Evolutionary conservation across 2,888 invertebrate genomes (phyloP).

Genomic region (Anorthoa munda): DNA sequence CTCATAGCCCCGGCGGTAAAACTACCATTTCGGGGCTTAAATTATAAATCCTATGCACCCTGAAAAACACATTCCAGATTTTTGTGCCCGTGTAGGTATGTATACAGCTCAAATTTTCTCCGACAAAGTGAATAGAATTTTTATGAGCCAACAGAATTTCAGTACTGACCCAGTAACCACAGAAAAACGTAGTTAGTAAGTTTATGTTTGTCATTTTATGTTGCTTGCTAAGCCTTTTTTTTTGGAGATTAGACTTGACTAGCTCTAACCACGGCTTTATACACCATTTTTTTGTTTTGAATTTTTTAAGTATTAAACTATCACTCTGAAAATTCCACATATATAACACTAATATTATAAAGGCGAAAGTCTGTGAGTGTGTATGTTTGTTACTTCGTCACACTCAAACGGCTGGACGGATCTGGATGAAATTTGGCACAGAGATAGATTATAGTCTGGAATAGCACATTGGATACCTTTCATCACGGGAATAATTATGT

Average conservation of each 20-base stretch:
- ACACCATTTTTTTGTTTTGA: background rate
- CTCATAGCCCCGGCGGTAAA: conserved; percentile 16
- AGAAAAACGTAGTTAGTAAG: conserved; percentile 41
- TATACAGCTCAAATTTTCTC: conserved; percentile 35
- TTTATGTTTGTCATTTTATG: conserved; percentile 39
- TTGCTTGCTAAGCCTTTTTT: conserved; percentile 14
- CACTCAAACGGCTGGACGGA: no score
- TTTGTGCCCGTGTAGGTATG: conserved; percentile 19
- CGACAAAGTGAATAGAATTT: conserved; percentile 63
- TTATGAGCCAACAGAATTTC: conserved; percentile 57
- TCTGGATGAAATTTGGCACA: no score
- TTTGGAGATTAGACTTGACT: background rate
- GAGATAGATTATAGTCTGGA: no score
- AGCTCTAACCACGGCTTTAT: background rate
- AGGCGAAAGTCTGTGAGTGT: no score
- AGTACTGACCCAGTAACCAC: conserved; percentile 50
- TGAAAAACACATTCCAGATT: conserved; percentile 53
- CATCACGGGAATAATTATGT: no score
- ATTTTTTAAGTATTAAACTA: background rate
- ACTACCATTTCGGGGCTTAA: conserved; percentile 50
- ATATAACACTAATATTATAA: no score
- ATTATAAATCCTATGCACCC: conserved; percentile 53
- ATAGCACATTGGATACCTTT: no score
- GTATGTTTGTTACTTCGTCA: no score
- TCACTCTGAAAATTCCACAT: background rate